Conservation (phyloP, 2,888 invertebrate species). For the Formica aserva region DNA sequence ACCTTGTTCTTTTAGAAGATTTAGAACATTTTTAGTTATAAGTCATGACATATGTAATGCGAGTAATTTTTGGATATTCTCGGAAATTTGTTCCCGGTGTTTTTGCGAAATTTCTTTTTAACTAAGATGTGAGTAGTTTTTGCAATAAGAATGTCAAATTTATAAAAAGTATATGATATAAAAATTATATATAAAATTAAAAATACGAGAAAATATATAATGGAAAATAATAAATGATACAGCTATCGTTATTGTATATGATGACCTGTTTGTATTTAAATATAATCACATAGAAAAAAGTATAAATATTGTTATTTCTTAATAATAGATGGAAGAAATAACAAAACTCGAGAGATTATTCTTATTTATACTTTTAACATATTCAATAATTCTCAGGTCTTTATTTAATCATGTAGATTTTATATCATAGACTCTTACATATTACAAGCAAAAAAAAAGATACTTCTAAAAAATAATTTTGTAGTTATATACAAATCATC, state of each 20-base stretch:
- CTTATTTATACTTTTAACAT: slow-evolving; percentile 74
- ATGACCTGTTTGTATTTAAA: background rate
- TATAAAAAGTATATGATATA: slow-evolving; percentile 21
- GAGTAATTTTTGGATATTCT: background rate
- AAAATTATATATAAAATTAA: slow-evolving; percentile 17
- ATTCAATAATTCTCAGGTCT: slow-evolving; percentile 65
- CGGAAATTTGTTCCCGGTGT: background rate
- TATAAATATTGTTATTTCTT: background rate
- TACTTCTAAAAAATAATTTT: slow-evolving; percentile 70
- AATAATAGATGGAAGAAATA: slow-evolving; percentile 1
- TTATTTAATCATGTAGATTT: slow-evolving; percentile 58
- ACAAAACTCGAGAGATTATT: slow-evolving; percentile 52
- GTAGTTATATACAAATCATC: slow-evolving; percentile 75
- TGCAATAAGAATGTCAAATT: slow-evolving; percentile 22
- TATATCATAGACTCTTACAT: slow-evolving; percentile 65
- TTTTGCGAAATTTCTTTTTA: background rate
- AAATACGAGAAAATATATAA: background rate
- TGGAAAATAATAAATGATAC: background rate
- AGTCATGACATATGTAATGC: background rate
- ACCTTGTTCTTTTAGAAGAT: background rate
- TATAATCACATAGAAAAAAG: background rate
- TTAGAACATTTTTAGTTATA: background rate
- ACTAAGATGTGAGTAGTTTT: background rate
- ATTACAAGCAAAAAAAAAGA: slow-evolving; percentile 61
- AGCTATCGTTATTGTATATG: background rate